Evolutionary conservation across 2,113 vertebrate genomes (phyloP).

Genomic region (Cromileptes altivelis): DNA sequence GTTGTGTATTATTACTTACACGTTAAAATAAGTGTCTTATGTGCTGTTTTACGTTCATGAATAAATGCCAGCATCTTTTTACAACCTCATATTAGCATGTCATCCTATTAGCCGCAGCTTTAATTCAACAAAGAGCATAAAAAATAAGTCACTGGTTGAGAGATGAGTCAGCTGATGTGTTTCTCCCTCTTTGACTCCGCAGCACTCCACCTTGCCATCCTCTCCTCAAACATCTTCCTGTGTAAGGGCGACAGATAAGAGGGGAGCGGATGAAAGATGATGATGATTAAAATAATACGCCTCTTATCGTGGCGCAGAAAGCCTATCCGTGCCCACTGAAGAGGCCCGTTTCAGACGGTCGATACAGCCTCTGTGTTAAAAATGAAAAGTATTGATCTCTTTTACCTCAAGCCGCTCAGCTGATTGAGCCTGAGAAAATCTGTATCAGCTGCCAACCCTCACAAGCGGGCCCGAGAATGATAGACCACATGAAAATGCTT

Average conservation of each 20-base stretch:
- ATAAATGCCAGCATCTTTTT: conserved; percentile 12
- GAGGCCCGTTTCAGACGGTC: conserved; percentile 67
- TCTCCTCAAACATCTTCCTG: conserved; percentile 54
- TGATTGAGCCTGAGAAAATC: conserved; percentile 79
- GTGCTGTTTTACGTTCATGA: neutral
- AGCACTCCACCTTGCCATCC: conserved; percentile 8
- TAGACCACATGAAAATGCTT: conserved; percentile 29
- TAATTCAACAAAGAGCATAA: conserved; percentile 43
- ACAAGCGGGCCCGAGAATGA: conserved; percentile 38
- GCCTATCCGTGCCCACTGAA: conserved; percentile 60
- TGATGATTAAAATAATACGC: conserved; percentile 80
- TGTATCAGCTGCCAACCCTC: conserved; percentile 62
- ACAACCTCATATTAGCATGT: conserved; percentile 20
- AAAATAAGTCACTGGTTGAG: conserved; percentile 54
- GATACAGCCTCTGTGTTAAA: conserved; percentile 81
- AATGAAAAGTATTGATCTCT: conserved; percentile 85
- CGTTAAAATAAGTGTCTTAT: neutral
- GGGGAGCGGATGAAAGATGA: conserved; percentile 76
- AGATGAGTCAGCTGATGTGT: conserved; percentile 45
- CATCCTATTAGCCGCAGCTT: conserved; percentile 35
- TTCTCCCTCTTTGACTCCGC: conserved; percentile 35
- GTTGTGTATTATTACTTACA: neutral
- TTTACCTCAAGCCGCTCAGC: conserved; percentile 73
- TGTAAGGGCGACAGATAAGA: conserved; percentile 60
- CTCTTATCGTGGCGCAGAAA: conserved; percentile 65